A percentile compares a stretch with the other conserved stretches of the same genome.
Evolutionary conservation across 2,797 vertebrate species (phyloP).

Genomic region (Crotalus adamanteus): DNA sequence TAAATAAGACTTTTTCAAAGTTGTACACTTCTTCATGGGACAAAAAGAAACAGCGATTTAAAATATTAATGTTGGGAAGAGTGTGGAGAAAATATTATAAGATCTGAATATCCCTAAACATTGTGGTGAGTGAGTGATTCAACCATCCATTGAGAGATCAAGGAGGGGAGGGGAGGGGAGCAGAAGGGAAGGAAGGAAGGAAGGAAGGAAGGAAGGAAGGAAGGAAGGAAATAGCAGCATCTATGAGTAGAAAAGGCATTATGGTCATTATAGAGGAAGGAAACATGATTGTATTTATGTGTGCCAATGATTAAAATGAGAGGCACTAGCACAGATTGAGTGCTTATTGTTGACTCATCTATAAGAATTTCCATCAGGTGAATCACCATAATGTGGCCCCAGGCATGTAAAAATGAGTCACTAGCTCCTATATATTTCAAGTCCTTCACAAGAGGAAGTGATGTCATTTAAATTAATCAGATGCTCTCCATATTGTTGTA

Average conservation of each 20-base stretch:
- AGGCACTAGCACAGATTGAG: background rate
- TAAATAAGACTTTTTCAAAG: background rate
- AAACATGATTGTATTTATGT: background rate
- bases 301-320: background rate
- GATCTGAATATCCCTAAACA: background rate
- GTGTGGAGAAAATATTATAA: background rate
- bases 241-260: background rate
- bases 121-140: background rate
- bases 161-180: background rate
- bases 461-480: slow-evolving; percentile 77
- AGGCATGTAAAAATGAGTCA: slow-evolving; percentile 73
- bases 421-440: slow-evolving; percentile 69
- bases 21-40: background rate
- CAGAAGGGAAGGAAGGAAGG: background rate
- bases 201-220: background rate
- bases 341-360: background rate
- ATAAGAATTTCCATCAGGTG: slow-evolving; percentile 66
- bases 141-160: background rate
- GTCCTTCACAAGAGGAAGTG: slow-evolving; percentile 72
- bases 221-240: background rate
- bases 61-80: background rate
- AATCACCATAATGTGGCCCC: slow-evolving; percentile 78
- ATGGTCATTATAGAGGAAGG: background rate
- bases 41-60: background rate
- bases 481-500: slow-evolving; percentile 73